Evolutionary conservation across 2,797 vertebrate species (phyloP).

Genomic region (Neosilurus hyrtlii): DNA sequence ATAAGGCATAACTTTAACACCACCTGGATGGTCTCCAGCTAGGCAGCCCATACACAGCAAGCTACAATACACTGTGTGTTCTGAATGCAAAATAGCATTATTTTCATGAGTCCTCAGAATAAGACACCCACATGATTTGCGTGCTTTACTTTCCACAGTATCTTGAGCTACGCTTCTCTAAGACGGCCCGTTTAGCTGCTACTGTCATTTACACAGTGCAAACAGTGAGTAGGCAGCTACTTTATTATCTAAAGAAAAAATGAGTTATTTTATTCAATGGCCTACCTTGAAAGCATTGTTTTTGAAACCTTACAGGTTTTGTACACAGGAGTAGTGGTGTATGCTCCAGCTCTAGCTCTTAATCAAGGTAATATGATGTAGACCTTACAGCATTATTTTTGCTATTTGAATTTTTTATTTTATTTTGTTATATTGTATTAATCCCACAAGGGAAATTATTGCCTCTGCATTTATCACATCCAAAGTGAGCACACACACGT

Average conservation of each 20-base stretch:
- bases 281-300: neutral
- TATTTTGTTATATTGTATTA: too few relatives aligned
- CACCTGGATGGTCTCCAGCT: too few relatives aligned
- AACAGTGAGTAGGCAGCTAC: slow-evolving; percentile 71
- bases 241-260: neutral
- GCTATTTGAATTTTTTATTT: too few relatives aligned
- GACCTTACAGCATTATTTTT: neutral
- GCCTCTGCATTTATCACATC: too few relatives aligned
- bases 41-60: too few relatives aligned
- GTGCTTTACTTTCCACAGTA: slow-evolving; percentile 64
- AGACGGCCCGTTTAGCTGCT: slow-evolving; percentile 71
- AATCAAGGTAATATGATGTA: slow-evolving; percentile 78
- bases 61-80: too few relatives aligned
- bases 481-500: too few relatives aligned
- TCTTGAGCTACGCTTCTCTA: slow-evolving; percentile 80
- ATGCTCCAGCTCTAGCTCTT: slow-evolving; percentile 82
- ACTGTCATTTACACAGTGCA: slow-evolving; percentile 78
- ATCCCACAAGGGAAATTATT: too few relatives aligned
- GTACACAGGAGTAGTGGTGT: slow-evolving; percentile 84
- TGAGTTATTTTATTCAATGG: neutral
- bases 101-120: neutral
- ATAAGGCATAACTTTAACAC: too few relatives aligned
- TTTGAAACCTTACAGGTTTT: slow-evolving; percentile 69
- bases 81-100: neutral
- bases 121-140: neutral